Base-by-base conservation (phyloP, 2,797 vertebrate species). In the Pangasius larnaudii region DNA sequence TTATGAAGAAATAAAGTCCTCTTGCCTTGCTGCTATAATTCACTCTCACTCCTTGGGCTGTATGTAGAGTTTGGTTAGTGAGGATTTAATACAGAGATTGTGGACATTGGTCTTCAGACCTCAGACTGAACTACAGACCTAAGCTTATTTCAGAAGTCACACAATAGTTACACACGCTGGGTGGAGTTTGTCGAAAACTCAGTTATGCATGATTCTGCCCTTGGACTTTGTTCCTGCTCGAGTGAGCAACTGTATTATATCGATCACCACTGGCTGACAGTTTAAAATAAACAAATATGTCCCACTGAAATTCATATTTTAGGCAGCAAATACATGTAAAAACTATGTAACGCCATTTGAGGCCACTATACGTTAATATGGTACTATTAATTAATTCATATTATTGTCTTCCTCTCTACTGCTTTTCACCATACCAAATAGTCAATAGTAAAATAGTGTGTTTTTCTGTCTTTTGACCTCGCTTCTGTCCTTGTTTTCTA, bases 1-100 rank as follows among this genome's bases (percentile, higher is more conserved):
- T 71, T 30, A 49, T 39, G 39, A 22, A 82, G 53, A 87, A 71
- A 82, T 72, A 87, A 87, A 33, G 49, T 81, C 19, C 51, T 58
- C 56, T 11, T 71, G 78, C n/a, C 39, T 59, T 33, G 11, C 49
- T 30, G 39, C 8, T 67, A 14, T 51, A 65, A 13, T 27, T 86
- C 42, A 49, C 1, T 22, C 42, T 84, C n/a, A 13, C 81, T 67
- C 7, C n/a, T 13, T 39, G 30, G 53, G 30, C 18, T 39, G 22
- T 13, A 27, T 81, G 33, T 11, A 24, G 11, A 81, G 24, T 3
- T 61, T 33, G 22, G 9, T 61, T 61, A 61, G 42, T 49, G 8
- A 84, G 63, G n/a, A 51, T 67, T 67, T 67, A 30, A 51, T 49
- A 19, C 39, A 67, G 42, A 51, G 30, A 83, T 22, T 58, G 24